A percentile compares a stretch with the other conserved stretches of the same genome.
Evolutionary conservation across 2,888 invertebrate species (phyloP).

Genomic region (Cerastis rubricosa): DNA sequence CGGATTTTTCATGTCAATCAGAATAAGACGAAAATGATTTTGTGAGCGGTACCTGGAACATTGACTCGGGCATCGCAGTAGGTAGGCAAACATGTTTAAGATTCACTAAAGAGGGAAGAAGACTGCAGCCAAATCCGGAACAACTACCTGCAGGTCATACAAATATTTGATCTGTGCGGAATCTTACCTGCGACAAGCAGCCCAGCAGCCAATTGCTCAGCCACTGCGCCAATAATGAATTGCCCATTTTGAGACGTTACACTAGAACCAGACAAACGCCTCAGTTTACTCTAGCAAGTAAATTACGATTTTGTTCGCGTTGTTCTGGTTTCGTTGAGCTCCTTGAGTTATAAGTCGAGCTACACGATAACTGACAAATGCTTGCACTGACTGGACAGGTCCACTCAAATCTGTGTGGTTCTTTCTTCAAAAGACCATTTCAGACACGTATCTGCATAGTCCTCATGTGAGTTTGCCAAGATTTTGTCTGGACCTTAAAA

Average conservation of each 20-base stretch:
- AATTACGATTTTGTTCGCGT: not conserved
- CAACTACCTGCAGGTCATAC: not conserved
- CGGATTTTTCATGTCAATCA: constrained; percentile 28
- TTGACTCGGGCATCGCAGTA: not conserved
- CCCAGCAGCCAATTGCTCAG: not conserved
- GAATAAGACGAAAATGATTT: constrained; percentile 8
- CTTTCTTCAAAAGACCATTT: no score
- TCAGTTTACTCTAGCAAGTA: not conserved
- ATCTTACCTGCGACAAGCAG: not conserved
- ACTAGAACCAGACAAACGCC: not conserved
- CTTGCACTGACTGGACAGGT: no score
- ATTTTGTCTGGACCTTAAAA: no score
- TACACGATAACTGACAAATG: no score
- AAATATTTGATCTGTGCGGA: not conserved
- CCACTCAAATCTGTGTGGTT: no score
- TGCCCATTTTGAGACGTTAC: not conserved
- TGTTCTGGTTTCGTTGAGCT: no score
- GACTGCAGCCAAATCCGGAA: not conserved
- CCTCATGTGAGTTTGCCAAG: no score
- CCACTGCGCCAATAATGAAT: not conserved
- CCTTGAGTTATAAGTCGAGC: no score
- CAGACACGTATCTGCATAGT: no score
- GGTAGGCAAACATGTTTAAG: not conserved
- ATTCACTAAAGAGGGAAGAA: not conserved
- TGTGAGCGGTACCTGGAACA: not conserved